A percentile compares a stretch with the other conserved stretches of the same genome.
phyloP scores from a whole-genome alignment of 2,888 invertebrate species.

The Pyrrhosoma nymphula region DNA sequence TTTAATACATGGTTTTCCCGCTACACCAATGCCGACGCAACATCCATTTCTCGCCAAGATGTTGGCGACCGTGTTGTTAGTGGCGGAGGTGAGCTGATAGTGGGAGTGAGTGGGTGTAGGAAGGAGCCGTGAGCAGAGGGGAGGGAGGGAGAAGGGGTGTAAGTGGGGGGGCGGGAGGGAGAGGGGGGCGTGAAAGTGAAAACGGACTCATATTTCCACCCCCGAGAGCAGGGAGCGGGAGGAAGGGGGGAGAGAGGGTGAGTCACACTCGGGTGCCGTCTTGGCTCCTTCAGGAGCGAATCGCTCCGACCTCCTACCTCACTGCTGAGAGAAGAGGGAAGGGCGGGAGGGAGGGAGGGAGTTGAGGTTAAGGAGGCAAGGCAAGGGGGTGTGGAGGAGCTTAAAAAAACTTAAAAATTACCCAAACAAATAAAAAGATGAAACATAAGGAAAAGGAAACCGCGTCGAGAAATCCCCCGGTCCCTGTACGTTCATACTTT shows the following conservation, averaged over 20 bases:
- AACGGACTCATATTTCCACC: neutral
- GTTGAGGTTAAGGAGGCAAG: neutral
- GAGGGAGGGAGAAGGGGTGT: neutral
- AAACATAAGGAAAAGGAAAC: neutral
- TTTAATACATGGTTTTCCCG: too few species aligned
- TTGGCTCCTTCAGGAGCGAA: conserved; percentile 25
- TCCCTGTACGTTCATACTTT: neutral
- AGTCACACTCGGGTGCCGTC: conserved; percentile 30
- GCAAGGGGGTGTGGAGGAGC: too few species aligned
- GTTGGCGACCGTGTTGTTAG: neutral
- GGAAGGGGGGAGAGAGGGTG: neutral
- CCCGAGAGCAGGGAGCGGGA: conserved; percentile 1
- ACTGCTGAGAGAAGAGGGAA: neutral
- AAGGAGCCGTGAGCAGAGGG: too few species aligned
- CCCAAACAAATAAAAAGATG: neutral
- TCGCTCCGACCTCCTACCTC: neutral
- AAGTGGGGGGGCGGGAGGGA: neutral
- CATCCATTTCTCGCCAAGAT: neutral
- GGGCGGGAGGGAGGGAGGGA: neutral
- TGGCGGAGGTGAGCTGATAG: neutral
- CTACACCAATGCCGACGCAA: too few species aligned
- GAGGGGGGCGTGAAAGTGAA: neutral
- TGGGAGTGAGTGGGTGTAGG: neutral
- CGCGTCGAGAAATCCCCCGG: neutral
- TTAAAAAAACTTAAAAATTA: neutral